Percentiles rank a stretch among this genome's conserved stretches.
Conservation (phyloP, 2,797 vertebrate species). For the Synaphobranchus kaupii region DNA sequence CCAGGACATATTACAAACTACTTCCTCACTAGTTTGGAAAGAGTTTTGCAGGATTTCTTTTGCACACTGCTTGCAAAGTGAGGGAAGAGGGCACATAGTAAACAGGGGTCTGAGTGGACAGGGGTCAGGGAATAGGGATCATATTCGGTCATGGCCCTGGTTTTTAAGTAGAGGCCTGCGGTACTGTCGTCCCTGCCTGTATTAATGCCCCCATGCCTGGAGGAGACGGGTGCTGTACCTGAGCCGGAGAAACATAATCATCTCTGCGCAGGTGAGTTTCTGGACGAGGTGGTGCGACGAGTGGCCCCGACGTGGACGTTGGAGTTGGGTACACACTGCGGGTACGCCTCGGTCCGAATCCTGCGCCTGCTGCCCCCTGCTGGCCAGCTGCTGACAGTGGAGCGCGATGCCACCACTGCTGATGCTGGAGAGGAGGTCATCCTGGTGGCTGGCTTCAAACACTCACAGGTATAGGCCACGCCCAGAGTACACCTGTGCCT, state of each 20-base stretch:
- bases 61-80: no score
- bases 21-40: no score
- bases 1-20: no score
- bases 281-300: constrained; percentile 57
- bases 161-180: background rate
- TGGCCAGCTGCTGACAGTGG: constrained; percentile 65
- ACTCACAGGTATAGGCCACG: constrained; percentile 57
- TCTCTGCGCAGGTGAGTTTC: constrained; percentile 47
- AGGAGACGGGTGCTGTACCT: background rate
- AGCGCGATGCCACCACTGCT: constrained; percentile 62
- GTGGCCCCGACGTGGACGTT: constrained; percentile 51
- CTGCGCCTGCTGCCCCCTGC: constrained; percentile 63
- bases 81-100: no score
- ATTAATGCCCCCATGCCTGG: background rate
- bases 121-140: no score
- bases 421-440: constrained; percentile 71
- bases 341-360: constrained; percentile 65
- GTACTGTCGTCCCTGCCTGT: background rate
- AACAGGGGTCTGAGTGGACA: no score
- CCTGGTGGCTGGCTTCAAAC: constrained; percentile 70
- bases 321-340: constrained; percentile 71
- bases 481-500: background rate
- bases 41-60: no score
- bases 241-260: background rate
- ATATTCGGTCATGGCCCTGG: no score